A percentile compares a stretch with the other conserved stretches of the same genome.
Evolutionary conservation across 2,113 vertebrate genomes (phyloP).

Genomic region (Sander lucioperca): DNA sequence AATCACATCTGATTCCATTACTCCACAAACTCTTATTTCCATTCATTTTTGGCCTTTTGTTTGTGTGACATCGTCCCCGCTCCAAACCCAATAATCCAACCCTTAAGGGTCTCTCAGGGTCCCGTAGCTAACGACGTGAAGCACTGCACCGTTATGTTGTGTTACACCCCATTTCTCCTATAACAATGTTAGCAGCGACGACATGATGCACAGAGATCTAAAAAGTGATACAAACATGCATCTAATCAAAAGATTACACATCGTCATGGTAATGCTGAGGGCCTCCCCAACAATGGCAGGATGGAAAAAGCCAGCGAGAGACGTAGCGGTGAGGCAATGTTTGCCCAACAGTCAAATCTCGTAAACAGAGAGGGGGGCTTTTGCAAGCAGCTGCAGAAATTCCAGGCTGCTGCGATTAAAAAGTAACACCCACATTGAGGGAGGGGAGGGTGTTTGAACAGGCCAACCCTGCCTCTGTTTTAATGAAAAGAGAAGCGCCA

Average conservation of each 20-base stretch:
- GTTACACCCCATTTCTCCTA: constrained; percentile 1
- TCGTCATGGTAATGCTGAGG: not conserved
- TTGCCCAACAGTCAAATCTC: constrained; percentile 57
- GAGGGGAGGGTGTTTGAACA: constrained; percentile 66
- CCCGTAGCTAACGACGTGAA: constrained; percentile 5
- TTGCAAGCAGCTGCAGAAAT: constrained; percentile 74
- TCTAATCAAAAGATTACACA: constrained; percentile 11
- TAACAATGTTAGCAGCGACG: not conserved
- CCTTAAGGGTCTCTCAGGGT: not conserved
- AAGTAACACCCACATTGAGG: constrained; percentile 69
- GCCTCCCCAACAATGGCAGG: constrained; percentile 30
- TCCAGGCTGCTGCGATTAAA: constrained; percentile 71
- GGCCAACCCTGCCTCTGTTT: constrained; percentile 51
- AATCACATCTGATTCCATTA: not conserved
- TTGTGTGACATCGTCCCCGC: not conserved
- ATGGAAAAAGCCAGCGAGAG: constrained; percentile 43
- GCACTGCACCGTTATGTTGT: not conserved
- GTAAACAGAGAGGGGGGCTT: constrained; percentile 60
- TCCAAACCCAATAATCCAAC: constrained; percentile 2
- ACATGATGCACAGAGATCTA: not conserved
- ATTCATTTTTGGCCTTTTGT: not conserved
- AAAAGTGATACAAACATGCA: not conserved
- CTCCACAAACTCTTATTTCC: not conserved
- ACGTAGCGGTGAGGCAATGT: constrained; percentile 40
- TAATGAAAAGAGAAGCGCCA: constrained; percentile 69